These are phyloP conservation scores for Brachionus rubens DNA, from an alignment of 1,140 invertebrate species.

Conservation along the genomic window DNA sequence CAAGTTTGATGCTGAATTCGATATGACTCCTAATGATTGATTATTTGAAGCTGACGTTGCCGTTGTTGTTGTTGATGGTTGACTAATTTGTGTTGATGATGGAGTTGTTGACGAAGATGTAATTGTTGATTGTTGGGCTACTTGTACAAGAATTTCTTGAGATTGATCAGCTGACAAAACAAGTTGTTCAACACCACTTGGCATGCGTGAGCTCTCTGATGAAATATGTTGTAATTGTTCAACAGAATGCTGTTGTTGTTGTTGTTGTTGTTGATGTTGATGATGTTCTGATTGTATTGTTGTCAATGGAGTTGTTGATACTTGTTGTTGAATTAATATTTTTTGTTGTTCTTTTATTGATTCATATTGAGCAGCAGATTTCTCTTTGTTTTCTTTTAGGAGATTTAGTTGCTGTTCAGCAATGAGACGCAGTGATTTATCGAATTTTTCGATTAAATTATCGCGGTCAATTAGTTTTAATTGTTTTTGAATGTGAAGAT, in stretches of 20 bases:
- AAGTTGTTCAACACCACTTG: too few relatives aligned
- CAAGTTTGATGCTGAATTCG: too few relatives aligned
- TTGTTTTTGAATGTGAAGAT: constrained; percentile 42
- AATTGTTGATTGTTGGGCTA: background rate
- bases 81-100: too few relatives aligned
- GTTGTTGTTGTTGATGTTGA: background rate
- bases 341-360: constrained; percentile 18
- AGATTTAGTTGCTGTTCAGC: background rate
- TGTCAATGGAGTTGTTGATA: background rate
- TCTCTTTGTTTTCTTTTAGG: constrained; percentile 18
- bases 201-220: too few relatives aligned
- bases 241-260: background rate
- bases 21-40: too few relatives aligned
- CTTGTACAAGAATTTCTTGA: constrained; percentile 5
- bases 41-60: too few relatives aligned
- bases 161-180: background rate
- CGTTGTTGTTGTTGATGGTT: too few relatives aligned
- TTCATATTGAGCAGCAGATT: background rate
- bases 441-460: constrained; percentile 33
- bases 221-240: too few relatives aligned
- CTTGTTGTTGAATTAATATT: constrained; percentile 10
- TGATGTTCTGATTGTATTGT: background rate
- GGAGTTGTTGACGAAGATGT: too few relatives aligned
- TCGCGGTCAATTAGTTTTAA: constrained; percentile 13
- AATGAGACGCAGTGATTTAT: background rate